A percentile compares a stretch with the other conserved stretches of the same genome.
These are phyloP conservation scores for Leptopilina boulardi DNA, from an alignment of 1,140 invertebrate genomes.

Conservation along the genomic window DNA sequence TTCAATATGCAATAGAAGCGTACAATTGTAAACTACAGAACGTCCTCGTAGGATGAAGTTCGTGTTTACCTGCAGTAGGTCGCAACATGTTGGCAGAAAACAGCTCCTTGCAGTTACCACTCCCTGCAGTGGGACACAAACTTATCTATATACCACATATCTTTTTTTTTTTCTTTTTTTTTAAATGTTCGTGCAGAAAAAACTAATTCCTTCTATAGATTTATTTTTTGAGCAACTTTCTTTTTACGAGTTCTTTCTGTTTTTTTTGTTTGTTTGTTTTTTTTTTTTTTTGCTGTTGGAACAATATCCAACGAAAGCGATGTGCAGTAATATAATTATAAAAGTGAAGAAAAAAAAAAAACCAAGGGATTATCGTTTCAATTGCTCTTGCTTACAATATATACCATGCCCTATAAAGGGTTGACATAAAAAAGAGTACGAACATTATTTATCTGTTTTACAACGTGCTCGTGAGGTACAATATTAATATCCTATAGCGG, in stretches of 20 bases:
- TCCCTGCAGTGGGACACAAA: constrained; percentile 77
- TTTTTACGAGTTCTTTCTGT: constrained; percentile 38
- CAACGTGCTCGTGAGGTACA: constrained; percentile 31
- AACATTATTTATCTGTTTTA: constrained; percentile 3
- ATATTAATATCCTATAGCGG: constrained; percentile 24
- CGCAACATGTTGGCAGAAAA: constrained; percentile 74
- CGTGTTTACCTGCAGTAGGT: constrained; percentile 77
- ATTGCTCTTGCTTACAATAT: constrained; percentile 2
- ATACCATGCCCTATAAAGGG: constrained; percentile 31
- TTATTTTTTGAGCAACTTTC: constrained; percentile 53
- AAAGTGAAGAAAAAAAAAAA: constrained; percentile 10
- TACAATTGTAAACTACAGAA: constrained; percentile 72
- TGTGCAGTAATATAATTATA: constrained; percentile 16
- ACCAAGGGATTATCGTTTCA: background rate
- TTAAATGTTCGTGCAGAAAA: constrained; percentile 63
- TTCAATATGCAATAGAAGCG: constrained; percentile 67
- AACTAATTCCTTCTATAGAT: constrained; percentile 65
- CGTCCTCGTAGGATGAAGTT: constrained; percentile 74
- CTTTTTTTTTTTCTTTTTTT: constrained; percentile 52
- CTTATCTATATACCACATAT: constrained; percentile 76
- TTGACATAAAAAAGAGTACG: constrained; percentile 1
- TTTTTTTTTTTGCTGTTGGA: no score
- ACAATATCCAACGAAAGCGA: constrained; percentile 27
- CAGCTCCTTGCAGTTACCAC: constrained; percentile 77
- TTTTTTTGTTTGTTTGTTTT: no score